A percentile compares a stretch with the other conserved stretches of the same genome.
These are phyloP conservation scores for Theocolax elegans DNA, from an alignment of 1,140 invertebrate species.

Conservation along the genomic window DNA sequence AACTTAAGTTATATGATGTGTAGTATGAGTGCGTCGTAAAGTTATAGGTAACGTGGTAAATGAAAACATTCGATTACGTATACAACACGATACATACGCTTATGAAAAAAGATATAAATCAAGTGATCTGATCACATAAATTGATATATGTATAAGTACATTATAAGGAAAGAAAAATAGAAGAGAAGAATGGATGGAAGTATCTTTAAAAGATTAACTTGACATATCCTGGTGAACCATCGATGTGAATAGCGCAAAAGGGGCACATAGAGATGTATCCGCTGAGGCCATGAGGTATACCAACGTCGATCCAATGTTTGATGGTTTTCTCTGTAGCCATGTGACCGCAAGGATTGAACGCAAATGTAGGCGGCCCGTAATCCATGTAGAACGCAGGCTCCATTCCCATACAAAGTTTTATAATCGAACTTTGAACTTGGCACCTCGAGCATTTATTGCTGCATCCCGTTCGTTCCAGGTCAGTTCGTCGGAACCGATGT, in stretches of 20 bases:
- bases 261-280: slow-evolving; percentile 98
- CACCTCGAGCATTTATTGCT: slow-evolving; percentile 94
- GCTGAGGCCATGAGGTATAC: slow-evolving; percentile 97
- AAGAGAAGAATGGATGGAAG: slow-evolving; percentile 75
- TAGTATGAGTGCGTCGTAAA: too few species aligned
- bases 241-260: slow-evolving; percentile 94
- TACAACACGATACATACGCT: too few species aligned
- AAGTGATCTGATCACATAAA: too few species aligned
- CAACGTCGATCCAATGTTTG: slow-evolving; percentile 92
- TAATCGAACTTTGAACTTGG: slow-evolving; percentile 82
- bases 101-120: neutral
- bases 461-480: slow-evolving; percentile 88
- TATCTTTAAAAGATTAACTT: slow-evolving; percentile 98
- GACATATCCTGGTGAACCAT: slow-evolving; percentile 90
- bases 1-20: too few species aligned
- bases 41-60: too few species aligned
- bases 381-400: slow-evolving; percentile 97
- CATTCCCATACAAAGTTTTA: slow-evolving; percentile 93
- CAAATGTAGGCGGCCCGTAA: slow-evolving; percentile 86
- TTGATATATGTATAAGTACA: too few species aligned
- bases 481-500: slow-evolving; percentile 90
- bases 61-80: too few species aligned
- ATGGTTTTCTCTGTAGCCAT: slow-evolving; percentile 98
- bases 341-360: slow-evolving; percentile 98
- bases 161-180: neutral